Percentiles rank a stretch among this genome's conserved stretches.
Evolutionary conservation across 2,888 invertebrate genomes (phyloP).

Genomic region (Aporophyla lueneburgensis): DNA sequence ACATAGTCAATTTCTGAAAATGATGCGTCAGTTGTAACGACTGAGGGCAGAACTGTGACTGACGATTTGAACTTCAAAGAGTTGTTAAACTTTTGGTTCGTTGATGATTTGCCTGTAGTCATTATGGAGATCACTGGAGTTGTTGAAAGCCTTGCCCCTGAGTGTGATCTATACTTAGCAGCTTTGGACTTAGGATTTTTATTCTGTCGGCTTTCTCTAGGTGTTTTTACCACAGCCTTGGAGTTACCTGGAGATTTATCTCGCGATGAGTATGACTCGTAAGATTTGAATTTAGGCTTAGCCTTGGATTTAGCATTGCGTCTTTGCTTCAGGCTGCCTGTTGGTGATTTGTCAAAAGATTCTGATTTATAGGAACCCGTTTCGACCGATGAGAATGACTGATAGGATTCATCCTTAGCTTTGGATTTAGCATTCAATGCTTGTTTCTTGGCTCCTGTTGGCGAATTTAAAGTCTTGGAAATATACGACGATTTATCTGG

Average conservation of each 20-base stretch:
- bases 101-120: conserved; percentile 7
- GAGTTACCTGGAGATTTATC: background rate
- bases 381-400: conserved; percentile 14
- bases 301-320: background rate
- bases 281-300: conserved; percentile 1
- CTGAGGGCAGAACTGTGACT: conserved; percentile 52
- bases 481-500: background rate
- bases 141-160: background rate
- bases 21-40: conserved; percentile 38
- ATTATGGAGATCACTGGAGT: conserved; percentile 25
- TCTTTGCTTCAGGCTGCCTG: conserved; percentile 1
- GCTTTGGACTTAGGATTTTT: background rate
- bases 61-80: conserved; percentile 57
- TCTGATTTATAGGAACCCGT: background rate
- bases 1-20: conserved; percentile 43
- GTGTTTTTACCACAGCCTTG: conserved; percentile 2
- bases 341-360: background rate
- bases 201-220: background rate
- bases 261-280: background rate
- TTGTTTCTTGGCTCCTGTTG: background rate
- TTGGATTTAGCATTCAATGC: background rate
- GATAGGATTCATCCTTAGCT: conserved; percentile 5
- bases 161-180: background rate
- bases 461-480: background rate
- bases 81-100: conserved; percentile 8